Evolutionary conservation across 1,140 invertebrate genomes (phyloP), one percentile per base, ranked within the genome.

Genomic region (Meloidogyne chitwoodi): DNA sequence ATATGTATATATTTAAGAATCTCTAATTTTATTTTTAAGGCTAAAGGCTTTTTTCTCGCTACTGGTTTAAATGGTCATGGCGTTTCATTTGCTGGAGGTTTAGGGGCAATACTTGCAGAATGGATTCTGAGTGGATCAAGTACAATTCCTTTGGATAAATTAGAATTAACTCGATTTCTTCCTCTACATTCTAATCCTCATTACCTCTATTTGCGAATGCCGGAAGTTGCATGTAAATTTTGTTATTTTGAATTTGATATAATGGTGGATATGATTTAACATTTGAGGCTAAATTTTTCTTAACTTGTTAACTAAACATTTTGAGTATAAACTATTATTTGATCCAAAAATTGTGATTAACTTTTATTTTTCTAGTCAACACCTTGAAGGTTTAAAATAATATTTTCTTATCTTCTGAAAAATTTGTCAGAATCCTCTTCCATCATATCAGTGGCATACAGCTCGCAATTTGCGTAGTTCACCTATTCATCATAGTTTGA

Each of bases 1-100:
- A 85, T 85, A 77, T 27, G 24, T 29, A 31, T 68, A 5, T 31
- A 8, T 44, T 72, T 62, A 31, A 48, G 56, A 8, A 10, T 10
- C 16, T 78, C n/a, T 14, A 22, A 2, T 82, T 34, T 29, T 22
- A 74, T 86, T 29, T 84, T 63, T 63, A 19, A 93, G 92, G 92
- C 97, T 77, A 90, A 91, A 81, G 97, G 97, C 86, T 99, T 98
- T 88, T 94, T 92, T 87, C 92, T 99, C 26, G 94, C 95, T 4
- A 93, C 94, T 73, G 96, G 95, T 41, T 94, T 97, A 91, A 95
- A 95, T 90, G 95, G 93, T 0, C 92, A 94, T 65, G 94, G 94
- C 27, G 92, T 96, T 66, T 93, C 93, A 11, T 93, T 94, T 11
- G 94, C 94, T 34, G 94, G 94, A 3, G 96, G 95, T 29, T 92